Conservation (phyloP, 2,888 invertebrate species). For the Acleris laterana region DNA sequence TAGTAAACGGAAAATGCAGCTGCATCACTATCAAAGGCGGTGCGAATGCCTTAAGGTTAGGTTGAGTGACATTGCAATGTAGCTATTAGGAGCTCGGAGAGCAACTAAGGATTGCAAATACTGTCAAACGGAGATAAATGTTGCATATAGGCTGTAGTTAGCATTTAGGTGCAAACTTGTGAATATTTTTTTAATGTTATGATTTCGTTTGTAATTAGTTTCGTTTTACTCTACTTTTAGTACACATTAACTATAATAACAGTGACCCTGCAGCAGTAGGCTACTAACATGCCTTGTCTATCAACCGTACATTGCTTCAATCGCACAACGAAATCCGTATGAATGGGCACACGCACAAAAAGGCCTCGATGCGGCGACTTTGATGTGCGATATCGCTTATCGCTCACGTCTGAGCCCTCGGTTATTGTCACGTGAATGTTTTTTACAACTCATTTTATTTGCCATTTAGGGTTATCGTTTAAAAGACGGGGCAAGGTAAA, state of each 20-base stretch:
- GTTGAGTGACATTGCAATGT: neutral
- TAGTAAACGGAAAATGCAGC: too few species aligned
- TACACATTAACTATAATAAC: too few species aligned
- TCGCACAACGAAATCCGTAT: constrained; percentile 2
- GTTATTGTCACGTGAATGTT: constrained; percentile 39
- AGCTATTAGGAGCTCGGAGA: too few species aligned
- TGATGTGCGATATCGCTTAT: constrained; percentile 58
- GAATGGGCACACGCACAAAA: constrained; percentile 15
- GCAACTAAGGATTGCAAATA: too few species aligned
- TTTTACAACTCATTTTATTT: constrained; percentile 29
- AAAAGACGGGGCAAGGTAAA: constrained; percentile 20
- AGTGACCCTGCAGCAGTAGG: too few species aligned
- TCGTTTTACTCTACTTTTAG: too few species aligned
- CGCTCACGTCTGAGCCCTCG: constrained; percentile 52
- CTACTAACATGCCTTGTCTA: neutral
- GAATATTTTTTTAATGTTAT: too few species aligned
- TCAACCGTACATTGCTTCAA: constrained; percentile 1
- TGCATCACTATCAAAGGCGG: too few species aligned
- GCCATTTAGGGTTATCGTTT: constrained; percentile 22
- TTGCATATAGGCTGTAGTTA: too few species aligned
- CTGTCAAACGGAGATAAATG: too few species aligned
- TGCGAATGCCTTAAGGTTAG: neutral
- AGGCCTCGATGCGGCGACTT: constrained; percentile 50
- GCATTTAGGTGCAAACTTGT: too few species aligned
- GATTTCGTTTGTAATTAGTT: too few species aligned